A percentile compares a stretch with the other conserved stretches of the same genome.
Evolutionary conservation across 1,140 invertebrate species (phyloP).

Genomic region (Aleiodes sp.): DNA sequence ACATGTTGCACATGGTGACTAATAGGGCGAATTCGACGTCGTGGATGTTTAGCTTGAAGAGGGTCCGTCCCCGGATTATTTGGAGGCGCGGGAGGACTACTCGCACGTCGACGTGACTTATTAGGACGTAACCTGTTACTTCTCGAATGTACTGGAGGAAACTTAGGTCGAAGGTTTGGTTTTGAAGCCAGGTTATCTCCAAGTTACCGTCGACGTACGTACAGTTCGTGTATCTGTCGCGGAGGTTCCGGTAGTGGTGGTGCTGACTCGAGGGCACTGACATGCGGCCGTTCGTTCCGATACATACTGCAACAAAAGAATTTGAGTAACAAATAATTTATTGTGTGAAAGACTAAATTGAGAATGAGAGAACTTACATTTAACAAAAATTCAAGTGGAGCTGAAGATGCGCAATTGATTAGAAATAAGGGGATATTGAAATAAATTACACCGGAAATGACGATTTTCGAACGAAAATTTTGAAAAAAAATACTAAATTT

Average conservation of each 20-base stretch:
- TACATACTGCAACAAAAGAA: constrained; percentile 84
- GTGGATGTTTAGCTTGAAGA: constrained; percentile 86
- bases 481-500: no score
- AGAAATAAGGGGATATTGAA: no score
- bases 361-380: no score
- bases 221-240: constrained; percentile 94
- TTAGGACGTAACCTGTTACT: constrained; percentile 96
- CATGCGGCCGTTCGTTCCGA: constrained; percentile 91
- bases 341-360: no score
- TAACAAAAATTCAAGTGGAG: no score
- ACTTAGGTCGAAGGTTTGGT: constrained; percentile 84
- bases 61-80: constrained; percentile 92
- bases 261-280: constrained; percentile 89
- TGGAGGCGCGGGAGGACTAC: constrained; percentile 90
- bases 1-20: constrained; percentile 87
- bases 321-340: constrained; percentile 42
- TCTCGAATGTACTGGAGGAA: constrained; percentile 95
- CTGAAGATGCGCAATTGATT: no score
- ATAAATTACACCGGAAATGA: no score
- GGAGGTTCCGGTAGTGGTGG: constrained; percentile 92
- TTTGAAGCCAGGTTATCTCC: constrained; percentile 93
- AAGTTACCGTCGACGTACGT: constrained; percentile 98
- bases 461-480: no score
- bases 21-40: constrained; percentile 87
- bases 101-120: constrained; percentile 90